Base-by-base conservation (phyloP, 2,888 invertebrate species). In the Helleia helle region DNA sequence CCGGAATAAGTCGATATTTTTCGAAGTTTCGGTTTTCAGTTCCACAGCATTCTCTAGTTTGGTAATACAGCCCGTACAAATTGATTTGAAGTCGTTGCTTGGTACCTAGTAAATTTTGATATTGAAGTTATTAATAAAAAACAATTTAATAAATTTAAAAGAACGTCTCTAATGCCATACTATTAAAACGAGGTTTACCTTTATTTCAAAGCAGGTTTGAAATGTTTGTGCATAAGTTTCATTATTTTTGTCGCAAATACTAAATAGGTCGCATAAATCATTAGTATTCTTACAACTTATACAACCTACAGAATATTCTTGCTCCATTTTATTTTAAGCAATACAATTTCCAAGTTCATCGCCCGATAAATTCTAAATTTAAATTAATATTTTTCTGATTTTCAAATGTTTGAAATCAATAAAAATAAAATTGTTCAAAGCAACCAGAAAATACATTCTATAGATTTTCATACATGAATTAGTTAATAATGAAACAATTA, bases 221-320 rank as follows among this genome's bases (percentile, higher is more conserved):
- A 81, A 71, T 68, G 79, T 69, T 64, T 71, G 71, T 26, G 76
- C 74, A 53, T 76, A 83, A 58, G 71, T 74, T 60, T 79, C 71
- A 55, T 69, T 69, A 56, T 75, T 74, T 43, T 75, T 76, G 28
- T 69, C 63, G 48, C 73, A 74, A 49, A 66, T 58, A 71, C 72
- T 73, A 80, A 80, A 83, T 66, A 83, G 77, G 79, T 83, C 73
- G 71, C 71, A 73, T 67, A 83, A 77, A 73, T 80, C 71, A 43
- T 59, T 75, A 40, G 76, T 71, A 61, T 70, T 66, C 77, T 77
- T 76, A 64, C 83, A 83, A 65, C 76, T 73, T 64, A 83, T 79
- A 55, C 83, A 83, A 80, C 83, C 80, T 77, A 77, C 65, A 62
- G 75, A 75, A 58, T 79, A 75, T 48, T 59, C 60, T 51, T 79